Evolutionary conservation across 1,140 invertebrate genomes (phyloP).

Genomic region (Campoletis sonorensis): DNA sequence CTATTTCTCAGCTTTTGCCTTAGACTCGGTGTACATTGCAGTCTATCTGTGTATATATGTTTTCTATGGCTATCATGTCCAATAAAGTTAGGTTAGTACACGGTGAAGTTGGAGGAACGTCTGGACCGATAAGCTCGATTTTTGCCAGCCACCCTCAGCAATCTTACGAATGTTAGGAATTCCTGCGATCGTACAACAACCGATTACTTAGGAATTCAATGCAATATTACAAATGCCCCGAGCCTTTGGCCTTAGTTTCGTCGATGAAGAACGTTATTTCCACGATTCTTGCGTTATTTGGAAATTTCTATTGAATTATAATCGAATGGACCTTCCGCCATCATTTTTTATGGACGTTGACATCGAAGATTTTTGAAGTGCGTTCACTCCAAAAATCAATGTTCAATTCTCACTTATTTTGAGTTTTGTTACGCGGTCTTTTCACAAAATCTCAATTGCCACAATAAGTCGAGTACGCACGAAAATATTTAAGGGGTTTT

Average conservation of each 20-base stretch:
- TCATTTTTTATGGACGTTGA: too few relatives aligned
- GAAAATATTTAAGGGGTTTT: too few relatives aligned
- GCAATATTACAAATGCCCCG: not conserved
- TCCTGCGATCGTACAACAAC: not conserved
- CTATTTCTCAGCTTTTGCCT: not conserved
- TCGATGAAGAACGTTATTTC: not conserved
- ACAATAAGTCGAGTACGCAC: too few relatives aligned
- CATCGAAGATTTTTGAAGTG: too few relatives aligned
- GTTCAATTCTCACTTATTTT: too few relatives aligned
- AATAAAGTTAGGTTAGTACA: not conserved
- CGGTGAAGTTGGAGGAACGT: not conserved
- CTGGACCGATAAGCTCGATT: constrained; percentile 12
- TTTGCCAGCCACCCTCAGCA: not conserved
- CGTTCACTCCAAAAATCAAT: too few relatives aligned
- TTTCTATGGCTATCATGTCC: constrained; percentile 10
- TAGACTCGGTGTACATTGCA: not conserved
- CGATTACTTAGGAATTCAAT: not conserved
- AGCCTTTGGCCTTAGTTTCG: not conserved
- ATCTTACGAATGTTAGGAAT: constrained; percentile 4
- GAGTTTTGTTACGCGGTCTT: too few relatives aligned
- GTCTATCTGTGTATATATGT: not conserved
- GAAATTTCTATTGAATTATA: too few relatives aligned
- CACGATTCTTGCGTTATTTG: not conserved
- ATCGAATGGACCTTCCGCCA: too few relatives aligned
- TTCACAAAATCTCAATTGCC: too few relatives aligned